Conservation (phyloP, 2,113 vertebrate species). For the Enhydra lutris region DNA sequence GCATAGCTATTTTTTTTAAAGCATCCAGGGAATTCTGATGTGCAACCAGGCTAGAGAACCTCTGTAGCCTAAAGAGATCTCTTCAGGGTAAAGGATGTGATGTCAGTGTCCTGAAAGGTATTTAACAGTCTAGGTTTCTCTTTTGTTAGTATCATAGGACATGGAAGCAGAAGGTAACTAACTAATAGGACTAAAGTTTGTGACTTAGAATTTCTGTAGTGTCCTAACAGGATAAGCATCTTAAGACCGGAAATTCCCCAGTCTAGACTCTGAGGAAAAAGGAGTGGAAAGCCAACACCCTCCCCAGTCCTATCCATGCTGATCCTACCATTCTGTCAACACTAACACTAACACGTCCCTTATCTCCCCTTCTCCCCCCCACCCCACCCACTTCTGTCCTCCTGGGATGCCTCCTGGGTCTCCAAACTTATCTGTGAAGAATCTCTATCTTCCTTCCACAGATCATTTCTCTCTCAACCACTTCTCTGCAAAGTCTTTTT, state of each 20-base stretch:
- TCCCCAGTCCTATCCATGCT: background rate
- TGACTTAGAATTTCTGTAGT: background rate
- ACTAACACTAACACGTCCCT: background rate
- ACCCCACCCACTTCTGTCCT: background rate
- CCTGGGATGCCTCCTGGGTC: background rate
- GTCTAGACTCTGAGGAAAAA: background rate
- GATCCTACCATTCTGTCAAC: background rate
- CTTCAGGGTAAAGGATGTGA: background rate
- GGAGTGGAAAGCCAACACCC: background rate
- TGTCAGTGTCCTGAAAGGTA: background rate
- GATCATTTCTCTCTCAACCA: background rate
- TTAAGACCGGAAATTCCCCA: background rate
- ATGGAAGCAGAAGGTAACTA: background rate
- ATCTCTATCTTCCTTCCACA: background rate
- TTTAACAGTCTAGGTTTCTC: background rate
- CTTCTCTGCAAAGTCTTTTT: background rate
- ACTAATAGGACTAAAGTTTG: background rate
- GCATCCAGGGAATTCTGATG: background rate
- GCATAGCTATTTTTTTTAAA: background rate
- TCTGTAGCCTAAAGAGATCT: background rate
- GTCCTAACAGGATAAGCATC: background rate
- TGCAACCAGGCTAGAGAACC: background rate
- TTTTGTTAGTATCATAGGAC: background rate
- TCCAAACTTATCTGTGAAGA: background rate
- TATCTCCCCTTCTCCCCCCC: background rate